A percentile compares a stretch with the other conserved stretches of the same genome.
Evolutionary conservation across 2,113 vertebrate genomes (phyloP).

Genomic region (Pterocles orientalis): DNA sequence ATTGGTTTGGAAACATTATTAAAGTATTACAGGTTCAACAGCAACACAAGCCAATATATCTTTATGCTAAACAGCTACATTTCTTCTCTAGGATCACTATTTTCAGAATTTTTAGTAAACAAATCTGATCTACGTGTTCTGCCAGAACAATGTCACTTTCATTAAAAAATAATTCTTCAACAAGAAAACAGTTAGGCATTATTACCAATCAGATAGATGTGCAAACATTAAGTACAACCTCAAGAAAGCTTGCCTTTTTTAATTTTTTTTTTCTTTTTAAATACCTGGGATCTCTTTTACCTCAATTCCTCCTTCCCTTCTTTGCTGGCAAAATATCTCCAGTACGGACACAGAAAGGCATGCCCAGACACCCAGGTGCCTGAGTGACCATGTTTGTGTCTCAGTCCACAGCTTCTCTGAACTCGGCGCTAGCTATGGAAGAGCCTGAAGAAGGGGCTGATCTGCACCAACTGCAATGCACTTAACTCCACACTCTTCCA

Average conservation of each 20-base stretch:
- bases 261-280: too few species aligned
- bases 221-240: neutral
- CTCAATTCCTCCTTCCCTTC: neutral
- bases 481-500: neutral
- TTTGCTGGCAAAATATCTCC: neutral
- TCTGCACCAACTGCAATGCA: neutral
- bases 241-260: neutral
- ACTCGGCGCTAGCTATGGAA: neutral
- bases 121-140: neutral
- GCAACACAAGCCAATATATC: rapidly evolving
- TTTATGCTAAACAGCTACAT: neutral
- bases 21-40: neutral
- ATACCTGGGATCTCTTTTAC: neutral
- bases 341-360: neutral
- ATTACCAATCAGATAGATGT: neutral
- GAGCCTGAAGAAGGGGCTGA: too few species aligned
- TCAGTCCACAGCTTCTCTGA: neutral
- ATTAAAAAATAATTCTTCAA: neutral
- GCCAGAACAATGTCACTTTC: neutral
- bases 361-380: neutral
- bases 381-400: neutral
- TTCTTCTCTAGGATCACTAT: neutral
- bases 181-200: neutral
- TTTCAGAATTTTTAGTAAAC: neutral
- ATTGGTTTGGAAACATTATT: neutral